Conservation (phyloP, 2,888 invertebrate genomes). For the Hermaeophaga mercurialis region DNA sequence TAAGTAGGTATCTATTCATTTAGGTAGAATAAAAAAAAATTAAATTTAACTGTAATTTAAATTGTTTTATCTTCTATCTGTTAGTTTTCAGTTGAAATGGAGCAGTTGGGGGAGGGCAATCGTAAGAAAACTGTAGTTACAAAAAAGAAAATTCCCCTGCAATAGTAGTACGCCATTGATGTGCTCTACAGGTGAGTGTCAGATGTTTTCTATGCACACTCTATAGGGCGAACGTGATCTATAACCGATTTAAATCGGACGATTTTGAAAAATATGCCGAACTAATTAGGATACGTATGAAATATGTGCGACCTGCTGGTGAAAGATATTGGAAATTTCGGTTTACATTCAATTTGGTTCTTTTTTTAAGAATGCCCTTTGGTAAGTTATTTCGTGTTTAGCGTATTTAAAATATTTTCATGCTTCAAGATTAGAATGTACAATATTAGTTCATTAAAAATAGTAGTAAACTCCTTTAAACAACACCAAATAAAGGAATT, state of each 20-base stretch:
- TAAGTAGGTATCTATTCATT: too few relatives aligned
- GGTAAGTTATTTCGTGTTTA: too few relatives aligned
- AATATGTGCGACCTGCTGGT: conserved; percentile 38
- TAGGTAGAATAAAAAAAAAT: not conserved
- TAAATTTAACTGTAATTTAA: not conserved
- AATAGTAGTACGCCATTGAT: conserved; percentile 1
- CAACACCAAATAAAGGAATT: too few relatives aligned
- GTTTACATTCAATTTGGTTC: too few relatives aligned
- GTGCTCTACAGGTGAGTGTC: conserved; percentile 41
- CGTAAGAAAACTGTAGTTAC: too few relatives aligned
- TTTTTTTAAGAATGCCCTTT: too few relatives aligned
- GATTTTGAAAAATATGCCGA: conserved; percentile 41
- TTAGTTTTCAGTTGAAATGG: not conserved
- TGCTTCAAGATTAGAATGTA: too few relatives aligned
- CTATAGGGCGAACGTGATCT: conserved; percentile 14
- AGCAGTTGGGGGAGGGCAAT: not conserved
- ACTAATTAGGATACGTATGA: conserved; percentile 42
- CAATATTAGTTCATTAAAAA: too few relatives aligned
- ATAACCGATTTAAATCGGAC: conserved; percentile 31
- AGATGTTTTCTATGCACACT: conserved; percentile 34
- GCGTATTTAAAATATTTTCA: too few relatives aligned
- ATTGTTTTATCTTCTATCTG: too few relatives aligned
- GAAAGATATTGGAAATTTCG: conserved; percentile 27
- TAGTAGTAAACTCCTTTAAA: too few relatives aligned
- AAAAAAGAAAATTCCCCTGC: not conserved